Evolutionary conservation across 1,140 invertebrate species (phyloP).

Genomic region (Bombus breviceps): DNA sequence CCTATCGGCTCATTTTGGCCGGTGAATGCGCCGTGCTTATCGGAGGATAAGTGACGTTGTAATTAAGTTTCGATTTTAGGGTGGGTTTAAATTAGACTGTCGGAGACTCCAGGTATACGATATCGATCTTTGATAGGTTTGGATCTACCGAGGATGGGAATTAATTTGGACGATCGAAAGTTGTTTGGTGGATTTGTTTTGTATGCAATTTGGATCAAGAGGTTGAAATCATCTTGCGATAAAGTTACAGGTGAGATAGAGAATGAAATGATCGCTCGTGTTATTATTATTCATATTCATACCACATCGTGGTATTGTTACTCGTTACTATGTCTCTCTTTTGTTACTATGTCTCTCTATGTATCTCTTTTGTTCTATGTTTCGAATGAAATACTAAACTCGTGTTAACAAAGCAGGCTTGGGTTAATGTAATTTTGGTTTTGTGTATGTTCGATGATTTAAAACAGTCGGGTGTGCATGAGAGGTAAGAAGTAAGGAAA

Average conservation of each 20-base stretch:
- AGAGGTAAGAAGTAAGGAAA: not conserved
- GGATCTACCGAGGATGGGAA: no score
- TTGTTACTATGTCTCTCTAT: no score
- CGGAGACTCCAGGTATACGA: not conserved
- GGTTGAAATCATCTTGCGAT: not conserved
- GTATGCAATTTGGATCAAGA: not conserved
- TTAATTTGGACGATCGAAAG: no score
- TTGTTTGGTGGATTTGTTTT: no score
- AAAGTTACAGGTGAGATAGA: no score
- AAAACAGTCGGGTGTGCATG: not conserved
- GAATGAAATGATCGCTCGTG: not conserved
- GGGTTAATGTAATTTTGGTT: not conserved
- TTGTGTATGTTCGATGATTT: not conserved
- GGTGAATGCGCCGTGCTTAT: not conserved
- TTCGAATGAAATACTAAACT: no score
- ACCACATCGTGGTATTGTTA: no score
- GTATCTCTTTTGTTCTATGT: no score
- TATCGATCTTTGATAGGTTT: not conserved
- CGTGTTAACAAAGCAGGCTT: no score
- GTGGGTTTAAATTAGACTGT: not conserved
- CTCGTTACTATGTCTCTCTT: no score
- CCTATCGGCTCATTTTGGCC: not conserved
- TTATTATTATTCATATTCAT: no score
- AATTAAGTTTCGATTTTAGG: conserved; percentile 4
- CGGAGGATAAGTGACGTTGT: not conserved